Evolutionary conservation across 2,888 invertebrate genomes (phyloP).

Genomic region (Alloplasta piceator): DNA sequence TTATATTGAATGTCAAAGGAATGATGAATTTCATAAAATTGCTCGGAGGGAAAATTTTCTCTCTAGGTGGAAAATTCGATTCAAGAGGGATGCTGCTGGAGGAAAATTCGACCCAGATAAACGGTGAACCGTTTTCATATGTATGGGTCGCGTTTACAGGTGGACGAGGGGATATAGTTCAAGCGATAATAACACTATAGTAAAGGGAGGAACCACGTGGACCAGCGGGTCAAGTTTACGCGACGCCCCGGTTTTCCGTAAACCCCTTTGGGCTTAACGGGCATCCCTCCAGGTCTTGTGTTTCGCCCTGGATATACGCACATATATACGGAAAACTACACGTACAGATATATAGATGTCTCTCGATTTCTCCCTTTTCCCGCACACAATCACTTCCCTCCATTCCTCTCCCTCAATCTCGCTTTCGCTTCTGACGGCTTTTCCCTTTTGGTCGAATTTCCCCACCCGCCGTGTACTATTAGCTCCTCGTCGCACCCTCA

Average conservation of each 20-base stretch:
- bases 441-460: slow-evolving; percentile 56
- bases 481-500: not conserved
- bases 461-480: slow-evolving; percentile 50
- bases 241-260: slow-evolving; percentile 76
- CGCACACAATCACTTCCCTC: slow-evolving; percentile 40
- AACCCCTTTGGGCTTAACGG: slow-evolving; percentile 80
- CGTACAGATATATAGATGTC: not conserved
- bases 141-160: slow-evolving; percentile 43
- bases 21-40: too few species aligned
- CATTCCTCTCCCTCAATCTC: slow-evolving; percentile 59
- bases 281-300: slow-evolving; percentile 76
- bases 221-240: slow-evolving; percentile 81
- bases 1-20: too few species aligned
- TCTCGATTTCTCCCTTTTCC: slow-evolving; percentile 45
- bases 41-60: too few species aligned
- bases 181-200: slow-evolving; percentile 51
- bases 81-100: not conserved
- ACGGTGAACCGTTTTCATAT: slow-evolving; percentile 37
- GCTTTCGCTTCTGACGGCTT: slow-evolving; percentile 25
- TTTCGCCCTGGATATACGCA: slow-evolving; percentile 69
- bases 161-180: slow-evolving; percentile 48
- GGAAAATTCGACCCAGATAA: slow-evolving; percentile 54
- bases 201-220: slow-evolving; percentile 60
- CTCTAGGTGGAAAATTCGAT: too few species aligned
- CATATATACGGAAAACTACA: not conserved